These are phyloP conservation scores for Ephialtes manifestator DNA, from an alignment of 2,888 invertebrate genomes.

Conservation along the genomic window DNA sequence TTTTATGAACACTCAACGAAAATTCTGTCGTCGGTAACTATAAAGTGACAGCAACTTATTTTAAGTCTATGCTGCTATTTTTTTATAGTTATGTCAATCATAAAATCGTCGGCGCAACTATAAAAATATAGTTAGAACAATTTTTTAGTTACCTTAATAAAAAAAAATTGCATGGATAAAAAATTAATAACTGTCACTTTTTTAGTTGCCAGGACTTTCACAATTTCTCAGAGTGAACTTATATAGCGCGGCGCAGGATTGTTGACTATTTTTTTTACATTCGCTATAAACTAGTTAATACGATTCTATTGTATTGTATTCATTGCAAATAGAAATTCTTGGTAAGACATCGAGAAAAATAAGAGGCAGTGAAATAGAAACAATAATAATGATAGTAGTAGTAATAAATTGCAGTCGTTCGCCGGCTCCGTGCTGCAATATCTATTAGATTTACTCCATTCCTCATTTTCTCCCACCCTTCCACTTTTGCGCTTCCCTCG, in stretches of 20 bases:
- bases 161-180: too few relatives aligned
- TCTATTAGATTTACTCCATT: constrained; percentile 23
- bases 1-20: too few relatives aligned
- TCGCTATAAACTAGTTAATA: background rate
- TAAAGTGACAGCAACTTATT: too few relatives aligned
- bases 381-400: background rate
- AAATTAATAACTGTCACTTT: too few relatives aligned
- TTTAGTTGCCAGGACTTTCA: too few relatives aligned
- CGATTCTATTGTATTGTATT: background rate
- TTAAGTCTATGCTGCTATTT: too few relatives aligned
- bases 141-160: too few relatives aligned
- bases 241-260: background rate
- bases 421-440: background rate
- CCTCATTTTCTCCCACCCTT: background rate
- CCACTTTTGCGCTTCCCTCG: constrained; percentile 7
- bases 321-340: background rate
- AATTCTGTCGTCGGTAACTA: too few relatives aligned
- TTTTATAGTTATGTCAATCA: too few relatives aligned
- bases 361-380: background rate
- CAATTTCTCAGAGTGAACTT: too few relatives aligned
- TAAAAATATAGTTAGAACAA: too few relatives aligned
- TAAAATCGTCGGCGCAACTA: background rate
- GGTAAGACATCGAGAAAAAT: background rate
- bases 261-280: background rate
- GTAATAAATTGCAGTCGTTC: background rate